Evolutionary conservation across 2,888 invertebrate species (phyloP).

Genomic region (Flabesymbios commensalis): DNA sequence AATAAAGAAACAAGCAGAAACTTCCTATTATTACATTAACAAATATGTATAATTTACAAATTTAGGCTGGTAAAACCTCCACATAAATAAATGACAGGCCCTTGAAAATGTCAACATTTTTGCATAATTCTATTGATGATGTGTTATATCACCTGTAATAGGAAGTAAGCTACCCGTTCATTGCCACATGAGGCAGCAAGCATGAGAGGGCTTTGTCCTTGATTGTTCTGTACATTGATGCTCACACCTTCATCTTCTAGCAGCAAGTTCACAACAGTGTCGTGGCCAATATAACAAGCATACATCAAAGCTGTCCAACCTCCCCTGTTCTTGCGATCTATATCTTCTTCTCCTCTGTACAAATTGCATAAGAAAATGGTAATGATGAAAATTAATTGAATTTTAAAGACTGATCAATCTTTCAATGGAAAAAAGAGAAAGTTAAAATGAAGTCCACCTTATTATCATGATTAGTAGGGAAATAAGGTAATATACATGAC

Average conservation of each 20-base stretch:
- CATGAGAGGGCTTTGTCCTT: constrained; percentile 63
- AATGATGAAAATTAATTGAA: neutral
- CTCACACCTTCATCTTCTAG: constrained; percentile 48
- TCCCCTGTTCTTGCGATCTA: constrained; percentile 57
- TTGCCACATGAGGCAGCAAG: constrained; percentile 66
- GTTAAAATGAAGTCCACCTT: neutral
- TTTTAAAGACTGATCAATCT: neutral
- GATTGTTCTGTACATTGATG: constrained; percentile 52
- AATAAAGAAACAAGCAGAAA: no score
- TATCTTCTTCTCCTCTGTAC: constrained; percentile 25
- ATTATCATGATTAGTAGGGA: neutral
- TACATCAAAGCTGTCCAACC: constrained; percentile 64
- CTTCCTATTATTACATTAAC: no score
- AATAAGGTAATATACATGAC: neutral
- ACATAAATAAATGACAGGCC: no score
- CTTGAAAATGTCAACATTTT: no score
- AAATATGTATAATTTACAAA: no score
- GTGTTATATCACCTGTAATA: constrained; percentile 61
- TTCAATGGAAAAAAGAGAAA: no score
- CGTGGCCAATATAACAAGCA: constrained; percentile 62
- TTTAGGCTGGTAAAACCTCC: no score
- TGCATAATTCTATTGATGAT: no score
- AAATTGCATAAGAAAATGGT: neutral
- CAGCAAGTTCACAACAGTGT: constrained; percentile 57
- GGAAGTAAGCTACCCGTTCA: constrained; percentile 58